Evolutionary conservation across 2,888 invertebrate genomes (phyloP).

Genomic region (Tipula unca): DNA sequence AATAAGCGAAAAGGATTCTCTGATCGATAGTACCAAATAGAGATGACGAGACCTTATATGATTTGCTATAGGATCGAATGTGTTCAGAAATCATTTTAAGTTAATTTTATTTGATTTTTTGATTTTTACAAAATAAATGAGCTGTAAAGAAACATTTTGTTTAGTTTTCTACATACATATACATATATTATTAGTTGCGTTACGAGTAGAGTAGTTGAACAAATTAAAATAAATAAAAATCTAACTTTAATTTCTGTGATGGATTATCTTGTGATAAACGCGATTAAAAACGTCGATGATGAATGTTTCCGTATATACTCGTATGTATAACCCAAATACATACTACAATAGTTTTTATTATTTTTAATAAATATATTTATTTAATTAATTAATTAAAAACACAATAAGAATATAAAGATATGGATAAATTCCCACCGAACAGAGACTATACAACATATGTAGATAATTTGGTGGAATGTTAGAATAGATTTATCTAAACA

Average conservation of each 20-base stretch:
- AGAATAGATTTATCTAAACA: neutral
- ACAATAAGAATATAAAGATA: neutral
- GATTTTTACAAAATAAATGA: neutral
- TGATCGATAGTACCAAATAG: slow-evolving; percentile 23
- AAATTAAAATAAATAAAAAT: too few species aligned
- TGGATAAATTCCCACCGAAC: neutral
- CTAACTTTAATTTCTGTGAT: slow-evolving; percentile 14
- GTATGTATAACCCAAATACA: too few species aligned
- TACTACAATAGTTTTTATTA: too few species aligned
- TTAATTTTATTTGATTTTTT: too few species aligned
- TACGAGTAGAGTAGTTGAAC: neutral
- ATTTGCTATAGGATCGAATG: neutral
- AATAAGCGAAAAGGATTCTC: slow-evolving; percentile 28
- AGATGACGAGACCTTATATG: too few species aligned
- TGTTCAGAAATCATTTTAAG: neutral
- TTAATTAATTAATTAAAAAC: neutral
- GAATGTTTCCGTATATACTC: neutral
- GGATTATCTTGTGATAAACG: neutral
- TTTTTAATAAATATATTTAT: too few species aligned
- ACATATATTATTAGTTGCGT: neutral
- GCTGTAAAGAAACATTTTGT: neutral
- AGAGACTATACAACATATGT: neutral
- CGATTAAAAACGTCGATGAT: neutral
- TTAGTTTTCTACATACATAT: too few species aligned
- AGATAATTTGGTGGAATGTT: neutral